phyloP scores from a whole-genome alignment of 1,140 invertebrate genomes.

The Diorhabda elongata region DNA sequence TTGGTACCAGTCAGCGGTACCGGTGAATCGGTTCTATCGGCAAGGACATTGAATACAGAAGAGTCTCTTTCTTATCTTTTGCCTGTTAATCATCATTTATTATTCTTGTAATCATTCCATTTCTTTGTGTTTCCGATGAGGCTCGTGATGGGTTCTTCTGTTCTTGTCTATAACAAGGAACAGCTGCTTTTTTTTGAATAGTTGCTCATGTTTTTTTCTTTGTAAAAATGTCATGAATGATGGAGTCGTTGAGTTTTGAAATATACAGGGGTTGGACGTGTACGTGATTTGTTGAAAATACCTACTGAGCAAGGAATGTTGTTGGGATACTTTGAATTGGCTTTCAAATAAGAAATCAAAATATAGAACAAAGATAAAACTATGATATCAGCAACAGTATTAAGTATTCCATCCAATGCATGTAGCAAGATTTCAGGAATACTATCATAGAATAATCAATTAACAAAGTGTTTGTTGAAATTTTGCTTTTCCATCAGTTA shows the following conservation, averaged over 20 bases:
- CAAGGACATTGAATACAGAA: slow-evolving; percentile 16
- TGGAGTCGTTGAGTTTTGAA: not conserved
- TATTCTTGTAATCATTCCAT: slow-evolving; percentile 18
- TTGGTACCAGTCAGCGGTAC: slow-evolving; percentile 5
- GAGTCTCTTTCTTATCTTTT: slow-evolving; percentile 19
- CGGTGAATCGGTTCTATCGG: slow-evolving; percentile 4
- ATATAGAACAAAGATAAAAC: too few species aligned
- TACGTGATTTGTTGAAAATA: not conserved
- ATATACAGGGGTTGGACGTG: not conserved
- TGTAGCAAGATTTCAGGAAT: too few species aligned
- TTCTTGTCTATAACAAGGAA: slow-evolving; percentile 1
- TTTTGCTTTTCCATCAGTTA: too few species aligned
- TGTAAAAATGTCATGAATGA: not conserved
- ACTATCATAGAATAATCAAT: too few species aligned
- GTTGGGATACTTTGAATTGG: too few species aligned
- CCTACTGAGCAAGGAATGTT: not conserved
- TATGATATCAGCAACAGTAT: too few species aligned
- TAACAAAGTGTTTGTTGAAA: too few species aligned
- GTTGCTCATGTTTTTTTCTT: not conserved
- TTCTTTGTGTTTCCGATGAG: not conserved
- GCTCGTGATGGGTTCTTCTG: slow-evolving; percentile 9
- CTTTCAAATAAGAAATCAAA: too few species aligned
- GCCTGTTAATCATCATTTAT: slow-evolving; percentile 24
- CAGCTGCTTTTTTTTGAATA: slow-evolving; percentile 1
- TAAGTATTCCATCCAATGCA: too few species aligned